Evolutionary conservation across 2,888 invertebrate species (phyloP), one percentile per base, ranked within the genome.

Genomic region (Helicoverpa assulta): DNA sequence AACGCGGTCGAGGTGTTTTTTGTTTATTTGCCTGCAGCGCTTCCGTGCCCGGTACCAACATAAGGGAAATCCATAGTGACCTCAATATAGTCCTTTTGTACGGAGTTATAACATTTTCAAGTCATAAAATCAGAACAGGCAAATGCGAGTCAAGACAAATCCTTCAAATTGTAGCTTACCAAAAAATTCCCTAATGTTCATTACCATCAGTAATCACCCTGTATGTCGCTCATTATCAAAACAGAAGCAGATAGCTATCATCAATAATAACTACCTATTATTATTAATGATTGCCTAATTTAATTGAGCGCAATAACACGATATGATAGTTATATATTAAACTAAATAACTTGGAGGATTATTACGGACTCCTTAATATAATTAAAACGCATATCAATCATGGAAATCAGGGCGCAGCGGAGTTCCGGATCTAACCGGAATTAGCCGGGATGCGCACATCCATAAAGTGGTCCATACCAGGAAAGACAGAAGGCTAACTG

Each of bases 361-460:
- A 65, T 68, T 70, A 37, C 52, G 43, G 18, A n/a, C 50, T 57
- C 21, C 52, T 60, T 74, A 64, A 72, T 73, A 70, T 66, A 40
- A 79, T 81, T 80, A 70, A 70, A 70, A 61, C 56, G 69, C 57
- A 67, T 70, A 81, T 82, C 73, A 73, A 78, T 76, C 71, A 77
- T 68, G 61, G 62, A 69, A 77, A 81, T 75, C 65, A 78, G 59
- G 52, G 21, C 64, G 51, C 52, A 59, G 10, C 56, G 21, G 53
- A 67, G 66, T 61, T 63, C 21, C 72, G 67, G 76, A 71, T 78
- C 63, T 56, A 59, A 52, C 50, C 67, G 70, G 73, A 78, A 80
- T 73, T 62, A 74, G 67, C n/a, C 51, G 66, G 78, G 64, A 82
- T 70, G 63, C 58, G 53, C 64, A 62, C 53, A 70, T 68, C 70